Conservation (phyloP, 2,113 vertebrate species). For the Rhinichthys klamathensis region DNA sequence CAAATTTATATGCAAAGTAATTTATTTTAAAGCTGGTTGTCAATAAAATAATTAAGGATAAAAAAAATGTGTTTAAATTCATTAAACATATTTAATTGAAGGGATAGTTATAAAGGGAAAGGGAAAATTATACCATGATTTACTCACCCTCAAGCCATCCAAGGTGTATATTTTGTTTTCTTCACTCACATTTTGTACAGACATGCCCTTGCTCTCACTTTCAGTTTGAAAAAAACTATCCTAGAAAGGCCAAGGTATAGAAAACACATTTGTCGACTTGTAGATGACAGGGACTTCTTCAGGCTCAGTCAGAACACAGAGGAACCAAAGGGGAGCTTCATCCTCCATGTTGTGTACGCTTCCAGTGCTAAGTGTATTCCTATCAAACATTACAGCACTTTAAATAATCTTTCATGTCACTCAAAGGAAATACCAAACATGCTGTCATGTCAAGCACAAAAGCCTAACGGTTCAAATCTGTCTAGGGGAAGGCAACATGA, state of each 20-base stretch:
- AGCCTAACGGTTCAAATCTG: conserved; percentile 29
- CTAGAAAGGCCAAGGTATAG: neutral
- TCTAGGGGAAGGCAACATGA: conserved; percentile 12
- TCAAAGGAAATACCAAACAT: conserved; percentile 45
- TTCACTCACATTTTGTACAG: neutral
- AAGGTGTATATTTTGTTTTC: neutral
- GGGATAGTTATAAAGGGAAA: no score
- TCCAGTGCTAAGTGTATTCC: neutral
- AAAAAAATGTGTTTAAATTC: neutral
- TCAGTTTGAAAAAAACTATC: neutral
- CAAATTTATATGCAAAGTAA: neutral
- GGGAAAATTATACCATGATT: no score
- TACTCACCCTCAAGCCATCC: no score
- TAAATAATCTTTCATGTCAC: neutral
- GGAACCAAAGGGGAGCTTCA: neutral
- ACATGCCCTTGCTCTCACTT: neutral
- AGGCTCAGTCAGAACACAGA: neutral
- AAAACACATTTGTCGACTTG: neutral
- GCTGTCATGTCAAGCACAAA: conserved; percentile 26
- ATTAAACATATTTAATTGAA: neutral
- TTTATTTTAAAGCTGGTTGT: neutral
- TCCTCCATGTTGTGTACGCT: neutral
- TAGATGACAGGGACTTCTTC: neutral
- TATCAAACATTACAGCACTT: conserved; percentile 34
- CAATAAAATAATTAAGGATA: neutral